Evolutionary conservation across 2,113 vertebrate species (phyloP).

Genomic region (Lagopus leucura): DNA sequence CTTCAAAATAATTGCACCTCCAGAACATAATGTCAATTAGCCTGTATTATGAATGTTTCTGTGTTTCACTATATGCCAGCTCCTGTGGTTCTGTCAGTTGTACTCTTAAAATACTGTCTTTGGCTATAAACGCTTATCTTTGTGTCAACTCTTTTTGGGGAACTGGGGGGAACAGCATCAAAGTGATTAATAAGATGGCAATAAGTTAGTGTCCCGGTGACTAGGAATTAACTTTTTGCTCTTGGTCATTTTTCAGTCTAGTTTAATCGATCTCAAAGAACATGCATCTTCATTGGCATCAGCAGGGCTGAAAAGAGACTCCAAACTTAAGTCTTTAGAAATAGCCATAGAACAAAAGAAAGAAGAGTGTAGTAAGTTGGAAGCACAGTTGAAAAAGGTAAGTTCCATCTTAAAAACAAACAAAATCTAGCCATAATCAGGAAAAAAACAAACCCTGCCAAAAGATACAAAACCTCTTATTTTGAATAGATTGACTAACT

Average conservation of each 20-base stretch:
- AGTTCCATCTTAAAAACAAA: slow-evolving; percentile 57
- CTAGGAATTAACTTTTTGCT: slow-evolving; percentile 64
- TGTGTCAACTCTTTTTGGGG: background rate
- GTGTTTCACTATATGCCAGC: background rate
- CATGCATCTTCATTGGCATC: slow-evolving; percentile 97
- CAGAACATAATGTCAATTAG: background rate
- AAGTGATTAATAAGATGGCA: background rate
- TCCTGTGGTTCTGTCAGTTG: background rate
- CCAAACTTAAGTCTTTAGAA: slow-evolving; percentile 97
- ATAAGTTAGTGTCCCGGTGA: slow-evolving; percentile 24
- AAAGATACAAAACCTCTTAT: background rate
- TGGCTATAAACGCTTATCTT: slow-evolving; percentile 9
- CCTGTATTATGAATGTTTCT: background rate
- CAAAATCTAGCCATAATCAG: background rate
- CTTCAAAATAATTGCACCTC: background rate
- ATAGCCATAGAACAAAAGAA: slow-evolving; percentile 99
- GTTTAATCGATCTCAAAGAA: slow-evolving; percentile 97
- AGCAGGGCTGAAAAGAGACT: slow-evolving; percentile 95
- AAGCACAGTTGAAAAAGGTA: slow-evolving; percentile 95
- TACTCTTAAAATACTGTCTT: background rate
- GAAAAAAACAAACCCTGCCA: background rate
- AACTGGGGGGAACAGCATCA: slow-evolving; percentile 48
- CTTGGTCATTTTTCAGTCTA: slow-evolving; percentile 86
- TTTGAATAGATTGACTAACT: slow-evolving; percentile 12
- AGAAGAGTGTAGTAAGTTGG: slow-evolving; percentile 99